A percentile compares a stretch with the other conserved stretches of the same genome.
Conservation (phyloP, 2,888 invertebrate genomes). For the Pemphredon lugubris region DNA sequence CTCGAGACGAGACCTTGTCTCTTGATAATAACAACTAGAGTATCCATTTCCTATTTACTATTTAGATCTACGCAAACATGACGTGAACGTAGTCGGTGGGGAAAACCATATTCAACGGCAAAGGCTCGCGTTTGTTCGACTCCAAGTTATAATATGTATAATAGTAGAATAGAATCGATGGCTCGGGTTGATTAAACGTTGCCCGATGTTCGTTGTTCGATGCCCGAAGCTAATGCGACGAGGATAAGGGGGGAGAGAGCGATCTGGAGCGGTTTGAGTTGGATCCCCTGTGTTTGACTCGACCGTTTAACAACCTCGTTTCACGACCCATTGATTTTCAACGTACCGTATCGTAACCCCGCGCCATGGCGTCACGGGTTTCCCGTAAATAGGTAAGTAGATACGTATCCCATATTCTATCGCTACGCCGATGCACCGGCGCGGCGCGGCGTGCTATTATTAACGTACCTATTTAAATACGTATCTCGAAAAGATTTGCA, state of each 20-base stretch:
- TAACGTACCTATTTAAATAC: background rate
- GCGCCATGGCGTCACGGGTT: constrained; percentile 43
- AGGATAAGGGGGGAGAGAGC: constrained; percentile 57
- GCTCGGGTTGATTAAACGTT: constrained; percentile 47
- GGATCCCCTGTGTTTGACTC: constrained; percentile 66
- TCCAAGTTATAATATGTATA: too few species aligned
- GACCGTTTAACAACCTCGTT: constrained; percentile 74
- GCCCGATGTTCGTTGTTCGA: constrained; percentile 45
- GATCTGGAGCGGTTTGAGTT: constrained; percentile 62
- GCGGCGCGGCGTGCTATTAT: too few species aligned
- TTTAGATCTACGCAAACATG: too few species aligned
- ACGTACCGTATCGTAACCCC: too few species aligned
- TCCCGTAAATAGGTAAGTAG: constrained; percentile 46
- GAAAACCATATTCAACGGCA: too few species aligned
- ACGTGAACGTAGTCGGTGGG: too few species aligned
- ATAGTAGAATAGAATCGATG: constrained; percentile 4
- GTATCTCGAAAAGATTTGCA: background rate
- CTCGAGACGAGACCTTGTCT: too few species aligned
- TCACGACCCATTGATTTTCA: constrained; percentile 70
- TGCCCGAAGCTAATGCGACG: constrained; percentile 38
- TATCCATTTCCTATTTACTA: too few species aligned
- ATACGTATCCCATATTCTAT: too few species aligned
- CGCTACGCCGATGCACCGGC: too few species aligned
- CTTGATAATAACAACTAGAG: too few species aligned
- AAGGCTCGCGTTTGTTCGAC: background rate